Evolutionary conservation across 2,113 vertebrate genomes (phyloP), one percentile per base, ranked within the genome.

Genomic region (Ageneiosus marmoratus): DNA sequence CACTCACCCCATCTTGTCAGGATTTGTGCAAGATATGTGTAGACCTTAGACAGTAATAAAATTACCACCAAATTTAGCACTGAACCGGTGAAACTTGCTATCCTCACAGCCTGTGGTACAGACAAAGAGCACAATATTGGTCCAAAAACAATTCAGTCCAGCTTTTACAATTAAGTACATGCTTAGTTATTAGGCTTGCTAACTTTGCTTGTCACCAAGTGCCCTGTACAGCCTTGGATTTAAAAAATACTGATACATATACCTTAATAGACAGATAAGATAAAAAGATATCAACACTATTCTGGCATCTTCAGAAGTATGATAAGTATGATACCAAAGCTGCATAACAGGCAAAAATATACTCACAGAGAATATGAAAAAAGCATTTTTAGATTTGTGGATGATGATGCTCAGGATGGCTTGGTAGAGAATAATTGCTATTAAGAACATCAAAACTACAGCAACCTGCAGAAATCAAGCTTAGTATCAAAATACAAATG

Each of bases 1-100:
- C 80, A 80, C 92, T 93, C 89, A 95, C 94, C 93, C 94, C 93
- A 94, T 81, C 91, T 92, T 58, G 95, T 95, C 79, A 96, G 94
- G 85, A 94, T 90, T 85, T 95, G 91, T 0, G 95, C 95, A 84
- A 95, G 88, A 0, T 90, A 92, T 9, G 94, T 94, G 87, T 93
- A 95, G 76, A 95, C 91, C 63, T 92, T 92, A 11, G 93, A 93
- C 93, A 94, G 92, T 75, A 96, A 82, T 67, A 95, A 91, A 81
- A 95, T 95, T 12, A 94, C 92, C 22, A 89, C 89, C 88, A 94
- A 89, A 80, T 93, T 95, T 80, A 95, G 93, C 87, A 95, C 88
- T 44, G 92, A 92, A 89, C 93, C 92, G 78, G 92, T 94, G 91
- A 95, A 90, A 86, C 92, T 95, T 41, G 94, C 93, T 46, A 95